These are phyloP conservation scores for Varanus komodoensis DNA, from an alignment of 2,113 vertebrate species.

Conservation along the genomic window DNA sequence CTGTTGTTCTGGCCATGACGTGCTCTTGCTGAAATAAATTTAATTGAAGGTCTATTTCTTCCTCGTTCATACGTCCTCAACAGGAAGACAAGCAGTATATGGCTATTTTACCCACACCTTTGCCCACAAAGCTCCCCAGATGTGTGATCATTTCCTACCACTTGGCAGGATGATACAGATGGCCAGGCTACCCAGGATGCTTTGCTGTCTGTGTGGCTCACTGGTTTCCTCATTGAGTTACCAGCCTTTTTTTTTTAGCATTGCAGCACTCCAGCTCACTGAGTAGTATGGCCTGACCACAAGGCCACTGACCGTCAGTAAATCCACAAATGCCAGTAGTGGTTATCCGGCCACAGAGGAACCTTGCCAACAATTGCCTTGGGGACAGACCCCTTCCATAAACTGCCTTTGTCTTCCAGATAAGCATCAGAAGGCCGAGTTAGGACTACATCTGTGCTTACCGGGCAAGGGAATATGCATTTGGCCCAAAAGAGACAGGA, in stretches of 20 bases:
- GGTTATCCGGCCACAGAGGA: background rate
- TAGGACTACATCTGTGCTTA: no score
- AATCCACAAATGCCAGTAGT: background rate
- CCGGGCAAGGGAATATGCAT: no score
- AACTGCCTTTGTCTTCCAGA: no score
- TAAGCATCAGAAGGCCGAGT: no score
- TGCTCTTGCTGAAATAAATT: background rate
- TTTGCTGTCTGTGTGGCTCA: background rate
- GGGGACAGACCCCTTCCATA: no score
- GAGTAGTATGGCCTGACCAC: background rate
- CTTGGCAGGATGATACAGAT: background rate
- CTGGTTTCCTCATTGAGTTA: background rate
- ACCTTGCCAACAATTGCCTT: background rate
- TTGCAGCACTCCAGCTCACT: background rate
- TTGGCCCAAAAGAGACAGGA: no score
- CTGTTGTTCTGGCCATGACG: background rate
- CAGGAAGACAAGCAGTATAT: background rate
- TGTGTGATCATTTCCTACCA: background rate
- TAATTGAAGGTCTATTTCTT: background rate
- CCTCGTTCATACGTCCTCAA: background rate
- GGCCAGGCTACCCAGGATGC: background rate
- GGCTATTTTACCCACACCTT: background rate
- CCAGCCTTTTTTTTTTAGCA: background rate
- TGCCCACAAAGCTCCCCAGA: background rate
- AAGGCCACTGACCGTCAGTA: background rate